Evolutionary conservation across 2,888 invertebrate genomes (phyloP).

Genomic region (Drosophila percnosoma): DNA sequence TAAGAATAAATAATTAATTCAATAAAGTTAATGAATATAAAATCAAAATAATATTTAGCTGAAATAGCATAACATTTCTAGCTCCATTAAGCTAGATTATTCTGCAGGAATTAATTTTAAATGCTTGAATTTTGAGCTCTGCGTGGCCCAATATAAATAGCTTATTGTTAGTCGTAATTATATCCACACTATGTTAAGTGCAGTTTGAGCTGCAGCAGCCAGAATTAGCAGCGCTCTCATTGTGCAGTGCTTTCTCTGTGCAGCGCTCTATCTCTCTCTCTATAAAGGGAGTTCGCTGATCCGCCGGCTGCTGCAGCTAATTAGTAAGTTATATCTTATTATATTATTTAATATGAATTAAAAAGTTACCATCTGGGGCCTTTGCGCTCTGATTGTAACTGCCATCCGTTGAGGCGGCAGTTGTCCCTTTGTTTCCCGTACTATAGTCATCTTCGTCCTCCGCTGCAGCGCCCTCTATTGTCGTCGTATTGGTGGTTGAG

Average conservation of each 20-base stretch:
- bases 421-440: not conserved
- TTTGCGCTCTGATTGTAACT: conserved; percentile 26
- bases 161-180: not conserved
- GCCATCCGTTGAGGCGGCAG: conserved; percentile 4
- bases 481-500: conserved; percentile 24
- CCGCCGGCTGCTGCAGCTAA: not conserved
- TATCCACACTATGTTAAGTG: not conserved
- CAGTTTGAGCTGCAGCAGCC: not conserved
- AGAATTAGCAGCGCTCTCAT: not conserved
- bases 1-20: too few species aligned
- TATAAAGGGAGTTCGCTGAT: not conserved
- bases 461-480: conserved; percentile 33
- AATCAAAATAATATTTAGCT: too few species aligned
- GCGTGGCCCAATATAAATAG: not conserved
- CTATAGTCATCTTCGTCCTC: conserved; percentile 56
- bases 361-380: conserved; percentile 26
- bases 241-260: too few species aligned
- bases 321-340: not conserved
- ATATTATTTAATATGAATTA: not conserved
- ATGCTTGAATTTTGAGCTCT: not conserved
- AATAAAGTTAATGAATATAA: too few species aligned
- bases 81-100: not conserved
- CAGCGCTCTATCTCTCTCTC: not conserved
- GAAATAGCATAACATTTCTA: too few species aligned
- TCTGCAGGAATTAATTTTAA: not conserved